Conservation (phyloP, 1,140 invertebrate genomes). For the Coptotermes formosanus region DNA sequence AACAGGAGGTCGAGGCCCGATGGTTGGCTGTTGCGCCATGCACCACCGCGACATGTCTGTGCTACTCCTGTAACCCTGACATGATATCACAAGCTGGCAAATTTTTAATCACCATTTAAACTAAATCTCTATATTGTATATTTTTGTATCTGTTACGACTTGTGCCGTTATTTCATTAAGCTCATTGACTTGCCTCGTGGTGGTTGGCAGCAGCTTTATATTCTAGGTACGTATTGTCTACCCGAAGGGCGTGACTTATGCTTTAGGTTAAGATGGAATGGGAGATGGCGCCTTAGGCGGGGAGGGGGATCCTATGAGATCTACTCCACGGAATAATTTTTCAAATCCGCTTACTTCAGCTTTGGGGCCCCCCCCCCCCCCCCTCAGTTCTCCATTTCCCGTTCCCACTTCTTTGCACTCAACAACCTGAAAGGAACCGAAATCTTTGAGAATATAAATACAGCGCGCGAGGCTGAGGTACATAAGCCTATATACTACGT, state of each 20-base stretch:
- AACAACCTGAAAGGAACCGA: background rate
- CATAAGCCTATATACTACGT: constrained; percentile 2
- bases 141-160: background rate
- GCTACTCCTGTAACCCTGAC: too few relatives aligned
- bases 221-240: background rate
- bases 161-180: background rate
- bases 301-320: constrained; percentile 23
- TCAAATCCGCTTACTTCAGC: constrained; percentile 17
- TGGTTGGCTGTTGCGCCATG: too few relatives aligned
- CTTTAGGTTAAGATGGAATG: background rate
- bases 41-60: too few relatives aligned
- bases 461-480: background rate
- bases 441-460: background rate
- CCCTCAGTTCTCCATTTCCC: constrained; percentile 32
- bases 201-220: background rate
- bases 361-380: constrained; percentile 34
- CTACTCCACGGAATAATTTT: constrained; percentile 32
- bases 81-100: too few relatives aligned
- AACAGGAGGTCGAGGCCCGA: too few relatives aligned
- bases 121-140: too few relatives aligned
- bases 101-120: too few relatives aligned
- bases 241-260: background rate
- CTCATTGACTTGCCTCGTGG: background rate
- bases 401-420: constrained; percentile 27
- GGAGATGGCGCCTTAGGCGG: constrained; percentile 9